These are phyloP conservation scores for Mimas tiliae DNA, from an alignment of 2,888 invertebrate species.

Conservation along the genomic window DNA sequence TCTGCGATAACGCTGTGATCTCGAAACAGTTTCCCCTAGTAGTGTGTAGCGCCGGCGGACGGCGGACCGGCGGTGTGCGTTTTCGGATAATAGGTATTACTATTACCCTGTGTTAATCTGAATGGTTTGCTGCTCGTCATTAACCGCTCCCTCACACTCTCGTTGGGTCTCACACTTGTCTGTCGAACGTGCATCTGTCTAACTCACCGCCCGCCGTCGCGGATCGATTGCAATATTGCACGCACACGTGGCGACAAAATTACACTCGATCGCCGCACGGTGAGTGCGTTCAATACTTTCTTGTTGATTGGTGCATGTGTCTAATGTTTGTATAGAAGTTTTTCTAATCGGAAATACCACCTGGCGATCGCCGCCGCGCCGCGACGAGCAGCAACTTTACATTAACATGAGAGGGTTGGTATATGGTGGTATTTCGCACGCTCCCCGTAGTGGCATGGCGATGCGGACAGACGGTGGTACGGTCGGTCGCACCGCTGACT, in stretches of 20 bases:
- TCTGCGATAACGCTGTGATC: slow-evolving; percentile 76
- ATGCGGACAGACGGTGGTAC: slow-evolving; percentile 44
- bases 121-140: slow-evolving; percentile 84
- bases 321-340: slow-evolving; percentile 70
- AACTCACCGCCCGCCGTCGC: slow-evolving; percentile 44
- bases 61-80: slow-evolving; percentile 56
- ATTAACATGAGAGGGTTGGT: slow-evolving; percentile 64
- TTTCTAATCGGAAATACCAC: slow-evolving; percentile 73
- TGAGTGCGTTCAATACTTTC: slow-evolving; percentile 45
- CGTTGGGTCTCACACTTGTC: slow-evolving; percentile 61
- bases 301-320: slow-evolving; percentile 71
- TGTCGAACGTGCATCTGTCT: slow-evolving; percentile 54
- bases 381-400: slow-evolving; percentile 21
- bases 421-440: slow-evolving; percentile 72
- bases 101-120: slow-evolving; percentile 72
- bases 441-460: slow-evolving; percentile 78
- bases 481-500: slow-evolving; percentile 48
- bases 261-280: slow-evolving; percentile 51
- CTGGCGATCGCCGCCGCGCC: slow-evolving; percentile 54
- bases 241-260: slow-evolving; percentile 40
- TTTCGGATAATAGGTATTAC: slow-evolving; percentile 71
- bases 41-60: slow-evolving; percentile 58
- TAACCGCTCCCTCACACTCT: slow-evolving; percentile 67
- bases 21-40: slow-evolving; percentile 71
- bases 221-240: slow-evolving; percentile 55